These are phyloP conservation scores for Calycopis cecrops DNA, from an alignment of 1,140 invertebrate species.

Conservation along the genomic window DNA sequence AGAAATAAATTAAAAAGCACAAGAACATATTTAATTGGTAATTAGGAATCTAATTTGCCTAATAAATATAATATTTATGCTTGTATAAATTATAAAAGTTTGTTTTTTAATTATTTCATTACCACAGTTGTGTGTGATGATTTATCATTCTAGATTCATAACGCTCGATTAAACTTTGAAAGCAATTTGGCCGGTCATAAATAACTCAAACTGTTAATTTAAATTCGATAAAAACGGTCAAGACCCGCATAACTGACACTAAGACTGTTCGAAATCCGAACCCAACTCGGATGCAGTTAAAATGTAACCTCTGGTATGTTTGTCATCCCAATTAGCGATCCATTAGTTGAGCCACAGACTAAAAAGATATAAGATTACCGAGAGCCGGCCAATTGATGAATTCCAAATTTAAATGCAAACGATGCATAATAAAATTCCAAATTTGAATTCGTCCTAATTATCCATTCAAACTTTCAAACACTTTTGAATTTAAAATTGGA, in stretches of 20 bases:
- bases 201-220: constrained; percentile 15
- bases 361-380: constrained; percentile 10
- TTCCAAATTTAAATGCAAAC: constrained; percentile 3
- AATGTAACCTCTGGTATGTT: constrained; percentile 17
- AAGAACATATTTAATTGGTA: too few relatives aligned
- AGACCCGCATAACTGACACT: constrained; percentile 12
- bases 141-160: neutral
- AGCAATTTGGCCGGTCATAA: constrained; percentile 10
- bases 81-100: too few relatives aligned
- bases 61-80: too few relatives aligned
- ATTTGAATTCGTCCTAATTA: constrained; percentile 2
- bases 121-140: too few relatives aligned
- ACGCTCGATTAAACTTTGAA: constrained; percentile 4
- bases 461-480: neutral
- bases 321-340: constrained; percentile 28
- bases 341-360: constrained; percentile 22
- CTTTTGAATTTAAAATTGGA: neutral
- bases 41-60: too few relatives aligned
- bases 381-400: neutral
- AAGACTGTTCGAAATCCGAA: constrained; percentile 6
- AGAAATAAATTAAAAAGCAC: too few relatives aligned
- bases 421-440: constrained; percentile 11
- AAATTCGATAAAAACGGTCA: constrained; percentile 6
- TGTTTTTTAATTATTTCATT: too few relatives aligned
- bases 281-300: constrained; percentile 18